These are phyloP conservation scores for Chesias legatella DNA, from an alignment of 2,888 invertebrate genomes.

Conservation along the genomic window DNA sequence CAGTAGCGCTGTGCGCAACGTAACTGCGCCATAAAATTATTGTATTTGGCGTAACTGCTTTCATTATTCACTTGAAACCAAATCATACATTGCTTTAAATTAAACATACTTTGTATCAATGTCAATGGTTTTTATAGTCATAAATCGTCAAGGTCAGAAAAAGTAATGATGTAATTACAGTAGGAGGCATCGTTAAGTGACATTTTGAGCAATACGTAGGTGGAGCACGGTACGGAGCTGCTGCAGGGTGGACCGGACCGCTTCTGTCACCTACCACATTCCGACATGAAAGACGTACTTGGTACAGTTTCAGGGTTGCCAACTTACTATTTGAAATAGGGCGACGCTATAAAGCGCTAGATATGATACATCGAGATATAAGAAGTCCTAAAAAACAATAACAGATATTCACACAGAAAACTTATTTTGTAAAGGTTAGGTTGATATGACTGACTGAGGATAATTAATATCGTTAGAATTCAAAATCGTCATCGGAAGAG, in stretches of 20 bases:
- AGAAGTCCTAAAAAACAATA: no score
- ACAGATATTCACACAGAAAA: no score
- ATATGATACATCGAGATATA: no score
- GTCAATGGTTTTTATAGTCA: slow-evolving; percentile 22
- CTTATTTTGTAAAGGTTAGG: no score
- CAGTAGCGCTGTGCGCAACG: slow-evolving; percentile 5
- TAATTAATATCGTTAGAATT: no score
- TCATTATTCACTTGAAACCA: slow-evolving; percentile 20
- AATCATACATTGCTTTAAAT: slow-evolving; percentile 17
- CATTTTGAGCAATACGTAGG: slow-evolving; percentile 22
- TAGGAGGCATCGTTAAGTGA: slow-evolving; percentile 18
- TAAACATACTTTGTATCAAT: slow-evolving; percentile 21
- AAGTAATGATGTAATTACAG: slow-evolving; percentile 21
- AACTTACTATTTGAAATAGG: no score
- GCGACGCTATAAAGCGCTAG: no score
- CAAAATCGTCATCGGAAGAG: no score
- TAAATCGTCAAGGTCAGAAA: slow-evolving; percentile 22
- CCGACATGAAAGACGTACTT: slow-evolving; percentile 14
- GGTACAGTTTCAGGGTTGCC: no score
- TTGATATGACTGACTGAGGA: no score
- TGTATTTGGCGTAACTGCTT: slow-evolving; percentile 17
- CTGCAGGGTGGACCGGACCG: slow-evolving; percentile 16
- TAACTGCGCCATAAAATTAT: slow-evolving; percentile 22
- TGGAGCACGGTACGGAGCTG: slow-evolving; percentile 9
- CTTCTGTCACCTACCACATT: slow-evolving; percentile 22